Percentiles rank a stretch among this genome's conserved stretches.
Evolutionary conservation across 2,113 vertebrate species (phyloP).

Genomic region (Fulica atra): DNA sequence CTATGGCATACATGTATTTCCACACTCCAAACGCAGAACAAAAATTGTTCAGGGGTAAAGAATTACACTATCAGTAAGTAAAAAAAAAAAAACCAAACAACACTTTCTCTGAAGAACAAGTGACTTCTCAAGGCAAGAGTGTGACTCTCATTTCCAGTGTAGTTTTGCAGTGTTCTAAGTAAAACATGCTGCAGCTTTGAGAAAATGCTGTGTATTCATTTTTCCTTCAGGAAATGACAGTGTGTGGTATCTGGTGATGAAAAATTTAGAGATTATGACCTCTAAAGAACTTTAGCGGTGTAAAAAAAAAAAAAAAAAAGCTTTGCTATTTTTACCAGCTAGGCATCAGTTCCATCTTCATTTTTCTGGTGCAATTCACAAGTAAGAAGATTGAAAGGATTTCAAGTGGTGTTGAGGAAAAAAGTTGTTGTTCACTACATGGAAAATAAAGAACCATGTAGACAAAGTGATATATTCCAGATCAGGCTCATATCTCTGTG

Average conservation of each 20-base stretch:
- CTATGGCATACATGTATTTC: neutral
- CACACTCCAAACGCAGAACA: neutral
- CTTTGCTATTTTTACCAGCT: neutral
- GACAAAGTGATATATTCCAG: neutral
- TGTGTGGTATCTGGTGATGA: neutral
- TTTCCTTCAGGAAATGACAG: neutral
- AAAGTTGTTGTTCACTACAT: neutral
- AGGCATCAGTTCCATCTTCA: neutral
- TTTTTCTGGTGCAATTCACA: neutral
- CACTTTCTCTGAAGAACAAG: neutral
- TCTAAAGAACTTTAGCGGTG: neutral
- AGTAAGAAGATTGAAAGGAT: neutral
- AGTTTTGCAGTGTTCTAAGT: neutral
- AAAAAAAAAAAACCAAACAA: neutral
- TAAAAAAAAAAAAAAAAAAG: neutral
- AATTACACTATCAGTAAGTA: neutral
- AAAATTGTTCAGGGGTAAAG: neutral
- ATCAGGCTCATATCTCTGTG: neutral
- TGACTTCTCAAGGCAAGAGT: neutral
- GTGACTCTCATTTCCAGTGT: neutral
- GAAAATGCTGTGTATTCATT: neutral
- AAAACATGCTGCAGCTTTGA: neutral
- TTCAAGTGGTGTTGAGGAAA: neutral
- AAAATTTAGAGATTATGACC: neutral
- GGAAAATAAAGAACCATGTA: conserved; percentile 16